Percentiles rank a stretch among this genome's conserved stretches.
phyloP scores from a whole-genome alignment of 1,140 invertebrate genomes.

The Pseudoatta argentina region DNA sequence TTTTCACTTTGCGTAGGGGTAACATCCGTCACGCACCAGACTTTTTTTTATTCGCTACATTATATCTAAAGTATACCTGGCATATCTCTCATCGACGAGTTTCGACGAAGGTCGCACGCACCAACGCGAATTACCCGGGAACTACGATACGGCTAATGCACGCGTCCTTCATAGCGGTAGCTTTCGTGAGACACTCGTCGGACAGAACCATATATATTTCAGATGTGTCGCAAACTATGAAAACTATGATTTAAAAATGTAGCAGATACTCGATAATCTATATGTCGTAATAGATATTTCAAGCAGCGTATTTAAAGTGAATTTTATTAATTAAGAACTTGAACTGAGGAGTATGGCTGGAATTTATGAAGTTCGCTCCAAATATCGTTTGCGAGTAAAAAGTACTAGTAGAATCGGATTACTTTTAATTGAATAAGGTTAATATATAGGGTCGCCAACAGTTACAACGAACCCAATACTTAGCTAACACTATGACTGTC shows the following conservation, averaged over 20 bases:
- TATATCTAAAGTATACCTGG: background rate
- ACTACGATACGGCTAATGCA: slow-evolving; percentile 63
- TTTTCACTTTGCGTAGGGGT: slow-evolving; percentile 24
- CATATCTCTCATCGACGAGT: slow-evolving; percentile 78
- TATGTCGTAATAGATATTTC: background rate
- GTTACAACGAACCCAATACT: too few relatives aligned
- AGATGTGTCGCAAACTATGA: background rate
- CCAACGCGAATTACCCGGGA: slow-evolving; percentile 60
- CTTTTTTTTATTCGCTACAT: slow-evolving; percentile 70
- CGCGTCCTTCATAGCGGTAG: slow-evolving; percentile 69
- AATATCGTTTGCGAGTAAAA: background rate
- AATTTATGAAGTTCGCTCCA: background rate
- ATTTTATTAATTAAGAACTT: background rate
- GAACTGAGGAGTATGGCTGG: background rate
- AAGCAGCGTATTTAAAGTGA: background rate
- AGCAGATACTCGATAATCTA: slow-evolving; percentile 2
- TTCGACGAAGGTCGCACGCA: slow-evolving; percentile 82
- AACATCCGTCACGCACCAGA: slow-evolving; percentile 39
- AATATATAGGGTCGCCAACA: too few relatives aligned
- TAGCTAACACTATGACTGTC: too few relatives aligned
- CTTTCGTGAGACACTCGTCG: background rate
- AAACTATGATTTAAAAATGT: slow-evolving; percentile 14
- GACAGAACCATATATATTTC: background rate
- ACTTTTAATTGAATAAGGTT: background rate
- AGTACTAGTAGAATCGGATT: background rate